A percentile compares a stretch with the other conserved stretches of the same genome.
phyloP scores from a whole-genome alignment of 2,888 invertebrate genomes.

The Ethmia dodecea region DNA sequence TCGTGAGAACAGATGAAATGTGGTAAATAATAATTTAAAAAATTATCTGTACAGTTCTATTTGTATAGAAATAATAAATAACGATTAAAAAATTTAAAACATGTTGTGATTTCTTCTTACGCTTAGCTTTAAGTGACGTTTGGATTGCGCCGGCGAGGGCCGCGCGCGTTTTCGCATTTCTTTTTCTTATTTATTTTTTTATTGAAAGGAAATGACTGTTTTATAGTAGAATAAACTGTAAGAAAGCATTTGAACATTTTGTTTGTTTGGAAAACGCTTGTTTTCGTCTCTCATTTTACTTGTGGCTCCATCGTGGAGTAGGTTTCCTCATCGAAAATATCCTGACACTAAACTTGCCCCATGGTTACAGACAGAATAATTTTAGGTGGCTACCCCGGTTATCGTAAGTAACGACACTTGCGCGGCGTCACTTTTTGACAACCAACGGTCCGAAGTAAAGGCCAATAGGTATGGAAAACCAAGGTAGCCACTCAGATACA shows the following conservation, averaged over 20 bases:
- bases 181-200: slow-evolving; percentile 49
- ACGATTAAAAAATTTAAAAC: slow-evolving; percentile 73
- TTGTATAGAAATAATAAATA: slow-evolving; percentile 80
- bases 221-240: slow-evolving; percentile 73
- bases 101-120: slow-evolving; percentile 72
- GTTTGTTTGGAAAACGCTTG: slow-evolving; percentile 38
- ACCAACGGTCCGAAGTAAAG: too few species aligned
- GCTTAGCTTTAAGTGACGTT: slow-evolving; percentile 53
- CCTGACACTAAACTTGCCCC: too few species aligned
- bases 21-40: slow-evolving; percentile 75
- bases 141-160: slow-evolving; percentile 24
- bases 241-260: slow-evolving; percentile 58
- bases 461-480: too few species aligned
- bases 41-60: slow-evolving; percentile 79
- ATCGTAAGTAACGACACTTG: too few species aligned
- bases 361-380: too few species aligned
- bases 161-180: slow-evolving; percentile 49
- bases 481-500: too few species aligned
- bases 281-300: too few species aligned
- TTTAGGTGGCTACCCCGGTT: too few species aligned
- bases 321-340: too few species aligned
- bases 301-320: too few species aligned
- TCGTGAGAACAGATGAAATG: slow-evolving; percentile 71
- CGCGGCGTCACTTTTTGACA: too few species aligned
- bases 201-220: slow-evolving; percentile 68